Evolutionary conservation across 2,888 invertebrate species (phyloP).

Genomic region (Zygaena filipendulae): DNA sequence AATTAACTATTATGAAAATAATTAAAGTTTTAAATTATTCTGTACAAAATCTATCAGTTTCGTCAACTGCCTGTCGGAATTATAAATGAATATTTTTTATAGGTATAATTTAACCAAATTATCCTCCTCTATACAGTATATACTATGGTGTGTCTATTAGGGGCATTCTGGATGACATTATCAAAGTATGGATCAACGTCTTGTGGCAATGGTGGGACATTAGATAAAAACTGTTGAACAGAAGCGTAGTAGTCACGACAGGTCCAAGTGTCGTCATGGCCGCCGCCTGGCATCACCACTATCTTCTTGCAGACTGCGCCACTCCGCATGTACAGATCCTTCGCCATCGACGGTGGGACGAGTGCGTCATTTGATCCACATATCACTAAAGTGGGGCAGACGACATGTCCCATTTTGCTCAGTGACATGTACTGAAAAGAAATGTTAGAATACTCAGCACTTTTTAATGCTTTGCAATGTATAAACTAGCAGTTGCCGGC

Average conservation of each 20-base stretch:
- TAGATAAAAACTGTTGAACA: conserved; percentile 60
- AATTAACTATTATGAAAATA: too few species aligned
- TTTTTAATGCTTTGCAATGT: too few species aligned
- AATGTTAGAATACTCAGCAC: too few species aligned
- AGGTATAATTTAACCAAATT: too few species aligned
- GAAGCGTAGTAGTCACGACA: conserved; percentile 80
- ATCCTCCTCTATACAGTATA: conserved; percentile 32
- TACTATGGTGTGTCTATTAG: conserved; percentile 26
- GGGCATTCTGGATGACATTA: conserved; percentile 22
- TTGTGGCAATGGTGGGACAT: conserved; percentile 36
- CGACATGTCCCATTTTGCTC: conserved; percentile 77
- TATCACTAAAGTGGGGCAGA: conserved; percentile 85
- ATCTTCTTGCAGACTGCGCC: conserved; percentile 81
- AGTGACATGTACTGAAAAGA: conserved; percentile 76
- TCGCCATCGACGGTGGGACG: conserved; percentile 93
- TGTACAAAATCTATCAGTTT: too few species aligned
- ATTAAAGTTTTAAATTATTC: too few species aligned
- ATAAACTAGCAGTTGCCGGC: conserved; percentile 3
- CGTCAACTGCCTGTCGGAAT: too few species aligned
- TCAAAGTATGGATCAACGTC: conserved; percentile 37
- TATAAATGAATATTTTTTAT: too few species aligned
- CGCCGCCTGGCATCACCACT: conserved; percentile 81
- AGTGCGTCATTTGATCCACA: conserved; percentile 88
- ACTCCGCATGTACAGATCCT: conserved; percentile 79
- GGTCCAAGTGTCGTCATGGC: conserved; percentile 96